Percentiles rank a stretch among this genome's conserved stretches.
Conservation (phyloP, 92 coral and sea anemone genomes). For the Ricordea florida region DNA sequence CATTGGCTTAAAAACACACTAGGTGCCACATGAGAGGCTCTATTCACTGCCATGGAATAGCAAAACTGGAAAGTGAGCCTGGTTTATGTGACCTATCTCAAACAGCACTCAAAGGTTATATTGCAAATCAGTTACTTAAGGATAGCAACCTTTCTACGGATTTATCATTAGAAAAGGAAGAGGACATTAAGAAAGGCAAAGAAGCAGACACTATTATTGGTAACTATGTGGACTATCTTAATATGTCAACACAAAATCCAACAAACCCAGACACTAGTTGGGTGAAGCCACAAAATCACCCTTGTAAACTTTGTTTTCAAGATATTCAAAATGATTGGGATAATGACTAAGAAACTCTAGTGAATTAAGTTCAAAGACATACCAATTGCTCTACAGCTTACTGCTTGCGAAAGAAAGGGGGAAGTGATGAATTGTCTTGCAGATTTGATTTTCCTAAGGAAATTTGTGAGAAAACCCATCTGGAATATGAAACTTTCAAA, state of each 20-base stretch:
- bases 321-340: conserved; percentile 42
- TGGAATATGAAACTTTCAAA: conserved; percentile 39
- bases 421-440: conserved; percentile 22
- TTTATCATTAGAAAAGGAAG: conserved; percentile 2
- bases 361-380: conserved; percentile 54
- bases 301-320: conserved; percentile 34
- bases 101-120: conserved; percentile 44
- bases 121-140: conserved; percentile 21
- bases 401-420: conserved; percentile 37
- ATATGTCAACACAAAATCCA: conserved; percentile 56
- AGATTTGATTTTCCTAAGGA: conserved; percentile 58
- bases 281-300: conserved; percentile 35
- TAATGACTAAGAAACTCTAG: conserved; percentile 39
- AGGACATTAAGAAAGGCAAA: conserved; percentile 30
- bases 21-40: conserved; percentile 62
- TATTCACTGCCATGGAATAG: conserved; percentile 74
- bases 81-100: conserved; percentile 57
- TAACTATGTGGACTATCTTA: conserved; percentile 48
- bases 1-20: conserved; percentile 47
- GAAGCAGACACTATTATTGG: conserved; percentile 54
- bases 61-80: conserved; percentile 71
- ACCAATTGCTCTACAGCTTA: conserved; percentile 51
- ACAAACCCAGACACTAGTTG: conserved; percentile 14
- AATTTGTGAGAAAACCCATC: conserved; percentile 43
- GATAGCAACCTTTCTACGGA: background rate